Base-by-base conservation (phyloP, 2,888 invertebrate species). In the Ephialtes manifestator region DNA sequence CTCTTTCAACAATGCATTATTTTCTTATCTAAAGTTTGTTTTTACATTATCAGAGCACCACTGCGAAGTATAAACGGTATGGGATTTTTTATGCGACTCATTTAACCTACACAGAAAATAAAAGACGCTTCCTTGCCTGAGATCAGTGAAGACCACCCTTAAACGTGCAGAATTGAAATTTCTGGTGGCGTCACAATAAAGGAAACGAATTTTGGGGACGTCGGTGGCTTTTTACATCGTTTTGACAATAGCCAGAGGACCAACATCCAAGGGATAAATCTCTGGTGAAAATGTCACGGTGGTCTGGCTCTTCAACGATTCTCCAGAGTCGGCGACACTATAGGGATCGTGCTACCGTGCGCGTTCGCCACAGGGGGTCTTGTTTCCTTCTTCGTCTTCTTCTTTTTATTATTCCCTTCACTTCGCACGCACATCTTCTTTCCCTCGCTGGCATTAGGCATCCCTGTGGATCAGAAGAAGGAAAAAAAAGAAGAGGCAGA, bases 271-370 rank as follows among this genome's bases (percentile, higher is more conserved):
- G 83, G 90, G 89, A 92, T 91, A 91, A 91, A 92, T 93, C 92
- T 91, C 87, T 84, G 78, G 79, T 81, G 85, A 83, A 86, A 90
- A 89, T 91, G 91, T 91, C 92, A 93, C 89, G 92, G 92, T 93
- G 93, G 93, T 93, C 92, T 88, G 79, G 58, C 60, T 58, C 67
- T 80, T 60, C 63, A 48, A 51, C 71, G 39, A 71, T 68, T 46
- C 78, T 60, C 74, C 79, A 88, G 65, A 86, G 89, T 90, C 90
- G 90, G 89, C 87, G 90, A 92, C 92, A 92, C 89, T 90, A 79
- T 79, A 60, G 79, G 75, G 70, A 85, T 89, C 82, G 83, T 87
- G 92, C 93, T 93, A 93, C 93, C 90, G 93, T 92, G 86, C 88
- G 91, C 90, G 67, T 87, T 86, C 83, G 65, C 92, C 84, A 84